Evolutionary conservation across 2,113 vertebrate species (phyloP).

Genomic region (Ibidorhyncha struthersii): DNA sequence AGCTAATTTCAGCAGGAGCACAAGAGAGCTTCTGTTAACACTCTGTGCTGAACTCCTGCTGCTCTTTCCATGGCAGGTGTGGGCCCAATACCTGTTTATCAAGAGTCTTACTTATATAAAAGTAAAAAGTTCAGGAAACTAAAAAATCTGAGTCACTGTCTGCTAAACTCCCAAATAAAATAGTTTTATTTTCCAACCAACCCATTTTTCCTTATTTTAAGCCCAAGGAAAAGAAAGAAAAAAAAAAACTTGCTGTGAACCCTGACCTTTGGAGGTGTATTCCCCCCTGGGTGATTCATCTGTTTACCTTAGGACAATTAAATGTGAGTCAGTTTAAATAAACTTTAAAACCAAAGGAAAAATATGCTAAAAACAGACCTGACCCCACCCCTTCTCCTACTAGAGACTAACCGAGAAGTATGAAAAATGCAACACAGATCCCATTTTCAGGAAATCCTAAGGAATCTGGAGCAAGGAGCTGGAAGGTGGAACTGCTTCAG

Average conservation of each 20-base stretch:
- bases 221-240: conserved; percentile 43
- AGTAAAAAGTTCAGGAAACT: conserved; percentile 70
- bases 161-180: conserved; percentile 78
- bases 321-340: conserved; percentile 80
- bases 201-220: conserved; percentile 71
- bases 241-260: conserved; percentile 56
- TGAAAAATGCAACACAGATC: conserved; percentile 17
- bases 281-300: conserved; percentile 75
- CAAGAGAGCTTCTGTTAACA: conserved; percentile 70
- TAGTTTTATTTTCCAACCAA: conserved; percentile 74
- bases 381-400: conserved; percentile 52
- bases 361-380: conserved; percentile 69
- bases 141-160: conserved; percentile 79
- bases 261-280: conserved; percentile 73
- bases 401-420: conserved; percentile 36
- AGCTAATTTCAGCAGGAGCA: conserved; percentile 52
- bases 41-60: conserved; percentile 53
- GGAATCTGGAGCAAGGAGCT: not conserved
- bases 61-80: conserved; percentile 76
- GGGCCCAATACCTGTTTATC: conserved; percentile 75
- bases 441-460: conserved; percentile 55
- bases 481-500: conserved; percentile 56
- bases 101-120: conserved; percentile 63
- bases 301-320: conserved; percentile 80
- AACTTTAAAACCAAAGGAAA: conserved; percentile 75